Conservation (phyloP, 2,888 invertebrate genomes). For the Meteorus cinctellus region DNA sequence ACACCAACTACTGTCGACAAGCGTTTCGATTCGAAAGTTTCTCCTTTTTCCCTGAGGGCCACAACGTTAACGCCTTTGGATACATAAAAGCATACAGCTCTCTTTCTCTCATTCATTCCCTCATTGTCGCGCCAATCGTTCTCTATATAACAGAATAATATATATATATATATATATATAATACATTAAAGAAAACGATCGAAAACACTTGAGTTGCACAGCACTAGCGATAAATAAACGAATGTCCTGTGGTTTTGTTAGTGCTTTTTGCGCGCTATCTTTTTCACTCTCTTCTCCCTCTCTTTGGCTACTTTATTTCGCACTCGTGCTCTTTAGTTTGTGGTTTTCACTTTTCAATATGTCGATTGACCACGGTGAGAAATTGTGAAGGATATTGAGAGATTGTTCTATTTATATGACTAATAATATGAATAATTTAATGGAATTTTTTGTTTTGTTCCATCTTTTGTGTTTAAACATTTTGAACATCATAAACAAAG, state of each 20-base stretch:
- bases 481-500: neutral
- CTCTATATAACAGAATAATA: neutral
- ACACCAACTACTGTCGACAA: conserved; percentile 7
- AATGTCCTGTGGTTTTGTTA: conserved; percentile 37
- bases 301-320: neutral
- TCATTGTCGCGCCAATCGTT: neutral
- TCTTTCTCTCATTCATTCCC: neutral
- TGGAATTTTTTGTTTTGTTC: too few relatives aligned
- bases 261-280: conserved; percentile 13
- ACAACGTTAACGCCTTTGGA: conserved; percentile 3
- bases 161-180: neutral
- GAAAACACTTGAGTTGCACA: conserved; percentile 8
- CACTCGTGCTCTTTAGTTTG: neutral
- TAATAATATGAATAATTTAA: too few relatives aligned
- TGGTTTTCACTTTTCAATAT: neutral
- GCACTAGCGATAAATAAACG: conserved; percentile 37
- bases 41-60: conserved; percentile 7
- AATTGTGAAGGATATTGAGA: too few relatives aligned
- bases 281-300: neutral
- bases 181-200: conserved; percentile 15
- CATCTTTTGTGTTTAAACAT: too few relatives aligned
- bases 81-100: neutral
- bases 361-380: neutral
- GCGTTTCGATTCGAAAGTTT: conserved; percentile 7
- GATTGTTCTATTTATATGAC: too few relatives aligned